Evolutionary conservation across 2,113 vertebrate species (phyloP).

Genomic region (Phainopepla nitens): DNA sequence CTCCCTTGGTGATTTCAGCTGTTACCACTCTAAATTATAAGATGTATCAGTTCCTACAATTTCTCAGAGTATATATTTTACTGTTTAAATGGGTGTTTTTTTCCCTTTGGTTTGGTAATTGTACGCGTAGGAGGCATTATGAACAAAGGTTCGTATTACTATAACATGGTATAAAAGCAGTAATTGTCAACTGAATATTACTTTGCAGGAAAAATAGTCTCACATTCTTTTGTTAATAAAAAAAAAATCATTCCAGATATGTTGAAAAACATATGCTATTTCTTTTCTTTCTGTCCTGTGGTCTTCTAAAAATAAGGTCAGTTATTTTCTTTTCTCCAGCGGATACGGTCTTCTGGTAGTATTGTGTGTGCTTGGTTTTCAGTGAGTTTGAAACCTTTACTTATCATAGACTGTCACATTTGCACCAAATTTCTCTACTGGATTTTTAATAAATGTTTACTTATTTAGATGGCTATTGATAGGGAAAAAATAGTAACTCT

Average conservation of each 20-base stretch:
- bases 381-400: not conserved
- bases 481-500: not conserved
- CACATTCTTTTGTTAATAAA: constrained; percentile 30
- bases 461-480: not conserved
- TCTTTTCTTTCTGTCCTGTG: not conserved
- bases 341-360: not conserved
- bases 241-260: constrained; percentile 31
- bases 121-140: constrained; percentile 17
- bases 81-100: constrained; percentile 13
- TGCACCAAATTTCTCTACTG: not conserved
- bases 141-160: constrained; percentile 23
- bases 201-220: constrained; percentile 11
- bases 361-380: not conserved
- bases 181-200: constrained; percentile 37
- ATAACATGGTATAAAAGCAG: not conserved
- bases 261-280: not conserved
- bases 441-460: not conserved
- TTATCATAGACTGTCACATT: not conserved
- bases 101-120: constrained; percentile 30
- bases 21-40: constrained; percentile 40
- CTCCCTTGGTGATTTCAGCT: not conserved
- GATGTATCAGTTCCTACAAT: not conserved
- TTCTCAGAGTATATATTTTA: not conserved
- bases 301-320: not conserved
- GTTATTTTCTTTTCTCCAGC: not conserved